Evolutionary conservation across 2,113 vertebrate genomes (phyloP), one percentile per base, ranked within the genome.

Genomic region (Malurus cyaneus): DNA sequence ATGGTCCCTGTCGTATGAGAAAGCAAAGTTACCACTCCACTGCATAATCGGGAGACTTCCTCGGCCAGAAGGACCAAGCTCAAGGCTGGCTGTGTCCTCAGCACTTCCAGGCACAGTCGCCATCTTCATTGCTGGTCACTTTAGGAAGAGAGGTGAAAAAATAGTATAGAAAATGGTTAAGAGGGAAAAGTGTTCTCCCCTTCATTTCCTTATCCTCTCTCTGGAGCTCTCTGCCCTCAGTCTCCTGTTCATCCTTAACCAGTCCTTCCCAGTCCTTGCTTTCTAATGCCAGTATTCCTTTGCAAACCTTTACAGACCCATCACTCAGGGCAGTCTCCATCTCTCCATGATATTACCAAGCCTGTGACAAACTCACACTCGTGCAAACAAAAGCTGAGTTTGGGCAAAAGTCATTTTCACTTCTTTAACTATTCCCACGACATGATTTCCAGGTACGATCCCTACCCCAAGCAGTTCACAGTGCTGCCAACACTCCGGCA

Each of bases 21-120:
- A 95, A 86, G 70, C 82, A 71, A 94, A 94, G 93, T 95, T 97
- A 96, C 95, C 94, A 13, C 95, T 91, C 69, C 88, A 80, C 91
- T 84, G 82, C 90, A 93, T 62, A 95, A 95, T 79, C 70, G 1
- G 91, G 80, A 80, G 93, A 34, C 84, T 95, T 96, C 96, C 93
- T 95, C 86, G 8, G 89, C 86, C 91, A 94, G 96, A 92, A 88
- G 93, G 89, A 88, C 85, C 74, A 84, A 91, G 76, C 83, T 95
- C 70, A 19, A 81, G 71, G 95, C 96, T 95, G 91, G 84, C 95
- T 94, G 96, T 72, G 91, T 96, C 95, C 92, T 96, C 95, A 95
- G 90, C 88, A 97, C 90, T 71, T 93, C 92, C 93, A 76, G 82
- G 91, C 91, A 80, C 86, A 94, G 53, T 1, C 47, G 79, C 96